Percentiles rank a stretch among this genome's conserved stretches.
phyloP scores from a whole-genome alignment of 2,113 vertebrate species.

The Tachysurus vachellii region DNA sequence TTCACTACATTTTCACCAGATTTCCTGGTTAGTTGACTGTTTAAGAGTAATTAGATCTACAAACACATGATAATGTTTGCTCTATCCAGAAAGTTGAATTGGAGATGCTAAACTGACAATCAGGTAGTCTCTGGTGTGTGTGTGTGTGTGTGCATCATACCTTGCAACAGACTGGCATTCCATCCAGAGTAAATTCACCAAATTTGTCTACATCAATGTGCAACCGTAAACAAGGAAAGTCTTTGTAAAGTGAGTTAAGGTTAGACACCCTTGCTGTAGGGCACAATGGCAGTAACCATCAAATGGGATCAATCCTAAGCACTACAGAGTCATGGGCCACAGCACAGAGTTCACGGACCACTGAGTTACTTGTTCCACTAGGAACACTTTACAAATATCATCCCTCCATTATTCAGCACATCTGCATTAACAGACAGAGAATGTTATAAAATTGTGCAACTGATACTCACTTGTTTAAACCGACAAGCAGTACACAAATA shows the following conservation, averaged over 20 bases:
- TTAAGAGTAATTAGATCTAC: background rate
- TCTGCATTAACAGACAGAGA: background rate
- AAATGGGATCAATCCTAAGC: background rate
- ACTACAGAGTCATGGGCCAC: conserved; percentile 1
- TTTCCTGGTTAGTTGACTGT: background rate
- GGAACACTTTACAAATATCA: conserved; percentile 10
- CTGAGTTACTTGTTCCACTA: background rate
- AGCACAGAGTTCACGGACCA: background rate
- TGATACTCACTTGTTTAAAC: background rate
- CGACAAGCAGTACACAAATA: background rate
- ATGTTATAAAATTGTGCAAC: background rate
- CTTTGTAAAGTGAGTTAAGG: background rate
- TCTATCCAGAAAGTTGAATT: background rate
- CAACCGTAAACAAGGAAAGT: background rate
- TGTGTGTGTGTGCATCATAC: background rate
- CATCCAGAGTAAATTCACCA: background rate
- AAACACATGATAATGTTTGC: background rate
- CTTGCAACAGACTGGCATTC: background rate
- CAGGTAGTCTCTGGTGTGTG: background rate
- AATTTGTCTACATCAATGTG: background rate
- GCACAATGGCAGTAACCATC: background rate
- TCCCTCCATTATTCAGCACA: background rate
- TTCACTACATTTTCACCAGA: too few relatives aligned
- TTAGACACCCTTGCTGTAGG: background rate
- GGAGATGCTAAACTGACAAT: background rate